Conservation (phyloP, 2,797 vertebrate genomes). For the Chloroceryle inda region DNA sequence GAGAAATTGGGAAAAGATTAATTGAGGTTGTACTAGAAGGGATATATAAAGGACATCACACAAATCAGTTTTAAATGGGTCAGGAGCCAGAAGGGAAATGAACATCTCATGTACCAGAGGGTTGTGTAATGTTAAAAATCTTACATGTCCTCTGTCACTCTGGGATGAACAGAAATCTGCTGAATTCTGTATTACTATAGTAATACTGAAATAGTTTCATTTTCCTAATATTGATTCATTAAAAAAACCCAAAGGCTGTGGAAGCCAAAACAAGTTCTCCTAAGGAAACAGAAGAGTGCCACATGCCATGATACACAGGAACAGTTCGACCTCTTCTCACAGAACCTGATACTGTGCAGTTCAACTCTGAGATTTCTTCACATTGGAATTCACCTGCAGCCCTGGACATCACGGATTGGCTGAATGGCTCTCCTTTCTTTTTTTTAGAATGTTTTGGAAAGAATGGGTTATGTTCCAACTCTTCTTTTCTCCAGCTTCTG, state of each 20-base stretch:
- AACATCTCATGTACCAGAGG: not conserved
- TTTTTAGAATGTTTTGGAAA: not conserved
- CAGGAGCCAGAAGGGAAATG: not conserved
- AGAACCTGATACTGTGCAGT: not conserved
- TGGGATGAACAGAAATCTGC: not conserved
- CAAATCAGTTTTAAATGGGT: slow-evolving; percentile 6
- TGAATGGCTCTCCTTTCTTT: not conserved
- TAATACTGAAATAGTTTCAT: not conserved
- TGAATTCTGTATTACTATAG: not conserved
- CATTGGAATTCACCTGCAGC: not conserved
- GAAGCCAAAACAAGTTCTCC: not conserved
- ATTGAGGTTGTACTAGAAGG: not conserved
- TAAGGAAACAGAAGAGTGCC: not conserved
- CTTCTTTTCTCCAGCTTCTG: not conserved
- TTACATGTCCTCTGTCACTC: not conserved
- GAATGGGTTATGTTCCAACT: not conserved
- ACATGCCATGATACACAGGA: not conserved
- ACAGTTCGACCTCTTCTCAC: not conserved
- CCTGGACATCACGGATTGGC: not conserved
- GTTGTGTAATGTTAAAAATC: not conserved
- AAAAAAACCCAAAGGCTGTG: not conserved
- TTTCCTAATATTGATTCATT: not conserved
- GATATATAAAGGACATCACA: not conserved
- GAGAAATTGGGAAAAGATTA: slow-evolving; percentile 26
- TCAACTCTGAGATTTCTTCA: not conserved